Evolutionary conservation across 2,113 vertebrate species (phyloP), one percentile per base, ranked within the genome.

Genomic region (Sprattus sprattus): DNA sequence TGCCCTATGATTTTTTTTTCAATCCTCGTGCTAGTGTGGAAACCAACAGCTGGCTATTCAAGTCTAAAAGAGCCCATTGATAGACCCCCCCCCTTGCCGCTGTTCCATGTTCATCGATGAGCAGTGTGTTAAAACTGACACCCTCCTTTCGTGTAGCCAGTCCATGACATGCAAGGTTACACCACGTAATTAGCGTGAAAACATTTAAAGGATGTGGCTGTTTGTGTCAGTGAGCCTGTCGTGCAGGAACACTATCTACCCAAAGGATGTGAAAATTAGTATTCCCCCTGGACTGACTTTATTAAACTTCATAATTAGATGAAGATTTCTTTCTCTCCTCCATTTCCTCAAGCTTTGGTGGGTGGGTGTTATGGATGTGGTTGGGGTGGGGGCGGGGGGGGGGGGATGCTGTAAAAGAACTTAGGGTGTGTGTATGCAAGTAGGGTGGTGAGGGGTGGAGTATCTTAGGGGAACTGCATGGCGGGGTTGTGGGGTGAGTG

Each of bases 251-350:
- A 93, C 86, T 85, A 90, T 91, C 92, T 87, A 45, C 20, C 86
- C 90, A 87, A 18, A 81, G 87, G 86, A 88, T 71, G 81, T 25
- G 20, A 71, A 45, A 85, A 83, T 90, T 91, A 90, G 87, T 88
- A 85, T 89, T 91, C 82, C 86, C 86, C 22, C 10, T 86, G 47
- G 44, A 91, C 25, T 22, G 86, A 92, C 87, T 86, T 84, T 84
- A 92, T 85, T 90, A 92, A 92, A 89, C 83, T 90, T 86, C 89
- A 67, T 91, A 91, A 94, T 92, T 91, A 92, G 83, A 78, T 89
- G 84, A 91, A 84, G 50, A 90, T 92, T 90, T 92, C 75, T 90
- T 93, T 71, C 64, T 13, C 64, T 92, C 50, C 84, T 89, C 49
- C 85, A 67, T 90, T 93, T 92, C 85, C 89, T 88, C 25, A 85